Base-by-base conservation (phyloP, 2,888 invertebrate genomes). In the Acleris sparsana region DNA sequence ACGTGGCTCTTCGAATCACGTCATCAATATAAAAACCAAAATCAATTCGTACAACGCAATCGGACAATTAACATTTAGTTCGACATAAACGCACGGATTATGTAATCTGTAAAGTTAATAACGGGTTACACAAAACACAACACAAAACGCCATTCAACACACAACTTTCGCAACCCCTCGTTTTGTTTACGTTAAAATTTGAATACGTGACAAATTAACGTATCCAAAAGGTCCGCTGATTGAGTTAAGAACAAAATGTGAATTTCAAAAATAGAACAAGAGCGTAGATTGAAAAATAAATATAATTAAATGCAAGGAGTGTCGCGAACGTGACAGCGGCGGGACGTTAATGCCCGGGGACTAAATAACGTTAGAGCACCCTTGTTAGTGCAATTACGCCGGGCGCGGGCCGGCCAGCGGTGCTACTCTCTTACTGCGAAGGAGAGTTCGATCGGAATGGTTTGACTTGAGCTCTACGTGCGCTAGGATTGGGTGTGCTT, bases 281-380 rank as follows among this genome's bases (percentile, higher is more conserved):
- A 78, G 75, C 72, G 75, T 74, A 75, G 78, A 85, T 85, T 80
- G 80, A 78, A 82, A 86, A 83, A 86, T 87, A 83, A 82, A 87
- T 86, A 85, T 83, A 86, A 87, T 88, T 85, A 86, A 86, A 86
- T 80, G 75, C 75, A 80, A 84, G 82, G 75, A 77, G 81, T 82
- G 83, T 82, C 78, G 80, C 76, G 76, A 75, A 80, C 85, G 84
- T 83, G 85, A 85, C 85, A 82, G 81, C 79, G 78, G 77, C 80
- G 78, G 85, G 83, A 84, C 86, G 81, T 84, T 88, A 88, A 88
- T 87, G 85, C 85, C 82, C 77, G 80, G 77, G 80, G 85, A 85
- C 86, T 86, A 88, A 89, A 90, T 88, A 86, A 87, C 82, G 87
- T 89, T 90, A 88, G 87, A 88, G 88, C 83, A 87, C 89, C 88